Percentiles rank a stretch among this genome's conserved stretches.
These are phyloP conservation scores for Papilio polytes DNA, from an alignment of 1,140 invertebrate genomes.

Conservation along the genomic window DNA sequence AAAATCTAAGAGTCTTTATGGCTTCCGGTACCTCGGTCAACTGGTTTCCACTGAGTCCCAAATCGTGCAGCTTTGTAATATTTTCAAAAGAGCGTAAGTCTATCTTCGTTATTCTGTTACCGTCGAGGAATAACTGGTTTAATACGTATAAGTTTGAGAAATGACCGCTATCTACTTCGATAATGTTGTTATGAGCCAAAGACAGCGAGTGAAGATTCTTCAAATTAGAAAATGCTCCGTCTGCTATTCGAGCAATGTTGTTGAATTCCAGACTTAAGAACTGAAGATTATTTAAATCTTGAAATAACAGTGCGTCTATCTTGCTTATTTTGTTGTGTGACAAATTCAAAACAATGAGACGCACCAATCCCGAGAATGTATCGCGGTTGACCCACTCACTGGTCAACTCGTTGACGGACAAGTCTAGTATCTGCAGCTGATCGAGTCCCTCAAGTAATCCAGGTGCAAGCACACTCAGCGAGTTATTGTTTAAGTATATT, in stretches of 20 bases:
- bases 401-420: constrained; percentile 91
- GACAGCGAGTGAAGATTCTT: constrained; percentile 91
- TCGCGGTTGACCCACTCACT: constrained; percentile 92
- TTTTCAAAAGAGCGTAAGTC: constrained; percentile 91
- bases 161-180: constrained; percentile 88
- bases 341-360: constrained; percentile 90
- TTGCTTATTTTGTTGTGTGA: constrained; percentile 89
- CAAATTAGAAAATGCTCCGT: constrained; percentile 90
- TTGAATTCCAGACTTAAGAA: constrained; percentile 91
- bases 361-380: constrained; percentile 90
- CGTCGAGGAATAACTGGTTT: constrained; percentile 89
- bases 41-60: constrained; percentile 91
- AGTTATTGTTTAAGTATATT: constrained; percentile 93
- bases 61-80: constrained; percentile 90
- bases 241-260: constrained; percentile 88
- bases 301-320: constrained; percentile 90
- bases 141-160: constrained; percentile 91
- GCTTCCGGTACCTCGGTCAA: constrained; percentile 90
- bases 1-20: constrained; percentile 86
- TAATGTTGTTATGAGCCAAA: constrained; percentile 90
- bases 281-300: constrained; percentile 90
- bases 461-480: constrained; percentile 90
- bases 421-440: constrained; percentile 90
- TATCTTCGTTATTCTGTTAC: constrained; percentile 89
- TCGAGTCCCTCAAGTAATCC: constrained; percentile 91